These are phyloP conservation scores for Willisornis vidua DNA, from an alignment of 2,113 vertebrate species.

Conservation along the genomic window DNA sequence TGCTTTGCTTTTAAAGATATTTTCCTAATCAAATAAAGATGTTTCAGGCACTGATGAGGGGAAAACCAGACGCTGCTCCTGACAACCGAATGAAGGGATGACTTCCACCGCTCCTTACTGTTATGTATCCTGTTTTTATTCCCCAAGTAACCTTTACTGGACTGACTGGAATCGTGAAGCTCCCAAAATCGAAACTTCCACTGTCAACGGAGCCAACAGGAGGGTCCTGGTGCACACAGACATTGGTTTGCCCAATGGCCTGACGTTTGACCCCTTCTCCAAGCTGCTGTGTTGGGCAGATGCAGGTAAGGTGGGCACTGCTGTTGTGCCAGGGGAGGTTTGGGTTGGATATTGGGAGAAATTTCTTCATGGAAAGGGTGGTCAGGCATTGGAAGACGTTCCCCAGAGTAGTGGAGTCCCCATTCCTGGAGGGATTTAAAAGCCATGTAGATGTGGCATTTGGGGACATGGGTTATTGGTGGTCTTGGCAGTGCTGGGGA, in stretches of 20 bases:
- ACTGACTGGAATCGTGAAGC: slow-evolving; percentile 98
- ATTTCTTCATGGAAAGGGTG: background rate
- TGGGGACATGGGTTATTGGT: background rate
- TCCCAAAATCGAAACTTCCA: slow-evolving; percentile 91
- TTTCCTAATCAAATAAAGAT: background rate
- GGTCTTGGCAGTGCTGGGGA: background rate
- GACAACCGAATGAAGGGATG: background rate
- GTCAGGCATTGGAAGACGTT: background rate
- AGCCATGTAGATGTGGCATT: accelerated
- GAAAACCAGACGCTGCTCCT: background rate
- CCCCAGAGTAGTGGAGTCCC: background rate
- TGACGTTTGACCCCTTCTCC: slow-evolving; percentile 86
- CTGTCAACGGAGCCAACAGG: slow-evolving; percentile 86
- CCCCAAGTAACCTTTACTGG: slow-evolving; percentile 90
- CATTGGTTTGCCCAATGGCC: slow-evolving; percentile 90
- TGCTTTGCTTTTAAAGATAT: background rate
- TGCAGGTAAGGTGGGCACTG: slow-evolving; percentile 79
- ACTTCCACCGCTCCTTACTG: background rate
- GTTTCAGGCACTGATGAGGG: background rate
- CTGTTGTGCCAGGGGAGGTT: background rate
- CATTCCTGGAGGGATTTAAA: background rate
- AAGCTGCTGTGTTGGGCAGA: slow-evolving; percentile 95
- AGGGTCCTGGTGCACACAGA: slow-evolving; percentile 88
- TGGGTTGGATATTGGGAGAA: background rate
- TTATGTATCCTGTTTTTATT: background rate